These are phyloP conservation scores for Etheostoma spectabile DNA, from an alignment of 2,113 vertebrate genomes.

Conservation along the genomic window DNA sequence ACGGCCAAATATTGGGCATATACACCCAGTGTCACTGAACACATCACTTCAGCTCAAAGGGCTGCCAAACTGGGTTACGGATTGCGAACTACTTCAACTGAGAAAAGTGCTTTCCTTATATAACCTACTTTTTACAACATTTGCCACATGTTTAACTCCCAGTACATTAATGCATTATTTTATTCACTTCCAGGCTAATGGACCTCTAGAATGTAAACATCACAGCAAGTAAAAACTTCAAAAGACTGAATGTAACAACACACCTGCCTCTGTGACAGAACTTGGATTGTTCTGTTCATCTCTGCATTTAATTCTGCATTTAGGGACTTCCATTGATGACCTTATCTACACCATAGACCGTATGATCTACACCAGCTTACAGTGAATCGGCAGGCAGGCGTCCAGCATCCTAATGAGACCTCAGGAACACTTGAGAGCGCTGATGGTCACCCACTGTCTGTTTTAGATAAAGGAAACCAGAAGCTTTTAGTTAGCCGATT, in stretches of 20 bases:
- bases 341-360: no score
- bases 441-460: neutral
- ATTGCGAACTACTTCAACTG: neutral
- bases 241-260: neutral
- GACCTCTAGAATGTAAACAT: no score
- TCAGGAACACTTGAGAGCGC: neutral
- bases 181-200: neutral
- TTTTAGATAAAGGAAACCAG: neutral
- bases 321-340: neutral
- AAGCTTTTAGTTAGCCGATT: neutral
- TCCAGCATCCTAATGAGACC: neutral
- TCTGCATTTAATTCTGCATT: no score
- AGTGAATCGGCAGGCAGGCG: neutral
- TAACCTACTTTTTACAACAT: neutral
- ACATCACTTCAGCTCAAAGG: neutral
- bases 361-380: no score
- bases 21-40: neutral
- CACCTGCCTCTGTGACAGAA: neutral
- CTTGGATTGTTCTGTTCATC: neutral
- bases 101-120: neutral
- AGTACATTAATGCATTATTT: neutral
- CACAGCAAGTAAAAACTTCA: no score
- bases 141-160: neutral
- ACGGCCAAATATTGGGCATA: neutral
- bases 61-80: neutral